phyloP scores from a whole-genome alignment of 2,888 invertebrate species.

The Steinernema hermaphroditum region DNA sequence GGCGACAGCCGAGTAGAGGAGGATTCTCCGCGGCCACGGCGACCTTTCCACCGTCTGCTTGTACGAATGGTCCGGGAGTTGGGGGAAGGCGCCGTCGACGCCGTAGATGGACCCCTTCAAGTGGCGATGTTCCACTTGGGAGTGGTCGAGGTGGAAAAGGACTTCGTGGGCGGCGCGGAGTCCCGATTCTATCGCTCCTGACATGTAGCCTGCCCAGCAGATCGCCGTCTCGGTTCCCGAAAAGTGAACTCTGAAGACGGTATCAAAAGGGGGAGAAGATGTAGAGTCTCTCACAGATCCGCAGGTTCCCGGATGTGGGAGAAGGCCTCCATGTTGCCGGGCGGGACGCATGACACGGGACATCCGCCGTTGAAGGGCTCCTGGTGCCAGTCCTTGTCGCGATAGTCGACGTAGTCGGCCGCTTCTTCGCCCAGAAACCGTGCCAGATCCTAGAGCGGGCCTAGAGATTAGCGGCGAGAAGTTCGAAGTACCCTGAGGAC shows the following conservation, averaged over 20 bases:
- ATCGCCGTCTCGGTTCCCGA: constrained; percentile 67
- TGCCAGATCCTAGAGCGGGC: constrained; percentile 37
- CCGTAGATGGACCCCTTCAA: constrained; percentile 28
- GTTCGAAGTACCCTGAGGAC: constrained; percentile 57
- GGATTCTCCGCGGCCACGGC: constrained; percentile 9
- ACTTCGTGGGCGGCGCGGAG: constrained; percentile 31
- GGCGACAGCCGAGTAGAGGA: constrained; percentile 13
- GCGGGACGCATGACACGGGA: constrained; percentile 67
- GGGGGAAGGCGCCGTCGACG: not conserved
- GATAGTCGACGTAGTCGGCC: constrained; percentile 48
- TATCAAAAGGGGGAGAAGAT: not conserved
- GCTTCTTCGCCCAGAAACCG: constrained; percentile 50
- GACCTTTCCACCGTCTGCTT: not conserved
- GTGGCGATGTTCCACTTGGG: constrained; percentile 9
- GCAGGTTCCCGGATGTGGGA: constrained; percentile 46
- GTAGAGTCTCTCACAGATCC: constrained; percentile 38
- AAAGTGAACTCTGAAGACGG: constrained; percentile 59
- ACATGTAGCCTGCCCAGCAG: constrained; percentile 67
- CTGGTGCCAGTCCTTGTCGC: constrained; percentile 68
- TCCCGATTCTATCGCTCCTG: constrained; percentile 65
- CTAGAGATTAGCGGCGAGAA: not conserved
- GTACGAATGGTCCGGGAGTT: not conserved
- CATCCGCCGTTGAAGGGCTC: constrained; percentile 69
- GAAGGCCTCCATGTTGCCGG: constrained; percentile 60
- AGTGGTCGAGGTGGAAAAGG: constrained; percentile 12